Evolutionary conservation across 1,140 invertebrate genomes (phyloP), one percentile per base, ranked within the genome.

Genomic region (Mya arenaria): DNA sequence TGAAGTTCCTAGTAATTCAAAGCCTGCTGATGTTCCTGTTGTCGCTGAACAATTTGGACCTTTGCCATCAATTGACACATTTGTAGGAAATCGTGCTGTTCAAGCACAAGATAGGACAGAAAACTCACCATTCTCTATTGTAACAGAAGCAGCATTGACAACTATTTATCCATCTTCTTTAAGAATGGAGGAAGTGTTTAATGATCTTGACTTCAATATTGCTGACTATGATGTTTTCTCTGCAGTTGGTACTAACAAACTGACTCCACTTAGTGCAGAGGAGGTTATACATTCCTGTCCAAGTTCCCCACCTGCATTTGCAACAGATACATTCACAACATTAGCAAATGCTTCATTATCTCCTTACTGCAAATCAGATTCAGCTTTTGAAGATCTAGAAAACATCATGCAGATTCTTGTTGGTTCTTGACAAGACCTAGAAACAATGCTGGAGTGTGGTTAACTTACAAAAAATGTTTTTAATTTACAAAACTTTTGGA

Each of bases 201-300:
- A 87, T 74, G 92, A 93, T 78, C 83, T 92, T 58, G 92, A 93
- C 82, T 69, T 93, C 28, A 73, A 91, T n/a, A 78, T 90, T 41
- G 90, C 89, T 85, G 92, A 93, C 71, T 91, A 92, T 85, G 92
- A 93, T 79, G 80, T 91, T 48, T 88, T 91, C 48, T 87, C 90
- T 58, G 85, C 91, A 41, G 68, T 92, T 32, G 88, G 92, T 73
- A 95, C 95, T 88, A 94, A 94, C 73, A 95, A 95, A 88, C 90
- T 95, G 39, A 94, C 95, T 23, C 94, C 95, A 3, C 89, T 95
- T n/a, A 94, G 94, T 84, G 94, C 94, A n/a, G 95, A 96, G 81
- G 95, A 96, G 86, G 94, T 96, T 30, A 93, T 96, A 44, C 95
- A 93, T 86, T 92, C 93, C 69, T 93, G 93, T 81, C 91, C 91